Percentiles rank a stretch among this genome's conserved stretches.
phyloP scores from a whole-genome alignment of 2,113 vertebrate genomes.

The Acrocephalus kingi region DNA sequence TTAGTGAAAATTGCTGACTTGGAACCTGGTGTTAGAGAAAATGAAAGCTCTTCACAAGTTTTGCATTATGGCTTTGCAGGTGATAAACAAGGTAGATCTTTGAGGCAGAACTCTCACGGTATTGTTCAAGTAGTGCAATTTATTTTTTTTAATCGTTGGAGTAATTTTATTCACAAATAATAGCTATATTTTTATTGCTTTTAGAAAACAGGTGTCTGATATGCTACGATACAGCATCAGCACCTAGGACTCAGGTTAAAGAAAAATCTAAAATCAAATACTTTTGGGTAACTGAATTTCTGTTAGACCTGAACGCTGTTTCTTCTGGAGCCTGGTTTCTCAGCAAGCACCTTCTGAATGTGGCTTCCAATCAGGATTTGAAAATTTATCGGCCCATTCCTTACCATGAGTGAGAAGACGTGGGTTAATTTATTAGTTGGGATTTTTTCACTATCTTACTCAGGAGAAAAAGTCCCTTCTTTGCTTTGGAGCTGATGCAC shows the following conservation, averaged over 20 bases:
- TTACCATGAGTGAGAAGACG: slow-evolving; percentile 11
- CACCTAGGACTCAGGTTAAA: slow-evolving; percentile 16
- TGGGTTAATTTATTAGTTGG: slow-evolving; percentile 38
- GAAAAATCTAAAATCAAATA: slow-evolving; percentile 56
- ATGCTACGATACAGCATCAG: background rate
- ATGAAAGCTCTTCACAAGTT: background rate
- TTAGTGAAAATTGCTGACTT: slow-evolving; percentile 19
- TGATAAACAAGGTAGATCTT: background rate
- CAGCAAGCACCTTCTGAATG: slow-evolving; percentile 10
- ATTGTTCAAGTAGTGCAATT: background rate
- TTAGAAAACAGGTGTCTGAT: background rate
- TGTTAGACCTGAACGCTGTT: slow-evolving; percentile 22
- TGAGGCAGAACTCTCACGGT: background rate
- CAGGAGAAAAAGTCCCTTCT: background rate
- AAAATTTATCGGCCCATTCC: slow-evolving; percentile 25
- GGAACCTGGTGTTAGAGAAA: background rate
- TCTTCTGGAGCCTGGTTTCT: slow-evolving; percentile 19
- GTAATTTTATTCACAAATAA: background rate
- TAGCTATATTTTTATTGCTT: background rate
- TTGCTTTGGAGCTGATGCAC: background rate
- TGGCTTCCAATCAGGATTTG: slow-evolving; percentile 31
- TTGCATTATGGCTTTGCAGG: background rate
- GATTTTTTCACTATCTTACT: background rate
- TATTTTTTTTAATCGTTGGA: background rate
- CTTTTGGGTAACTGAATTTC: slow-evolving; percentile 26